Base-by-base conservation (phyloP, 2,888 invertebrate species). In the Ennomos quercinarius region DNA sequence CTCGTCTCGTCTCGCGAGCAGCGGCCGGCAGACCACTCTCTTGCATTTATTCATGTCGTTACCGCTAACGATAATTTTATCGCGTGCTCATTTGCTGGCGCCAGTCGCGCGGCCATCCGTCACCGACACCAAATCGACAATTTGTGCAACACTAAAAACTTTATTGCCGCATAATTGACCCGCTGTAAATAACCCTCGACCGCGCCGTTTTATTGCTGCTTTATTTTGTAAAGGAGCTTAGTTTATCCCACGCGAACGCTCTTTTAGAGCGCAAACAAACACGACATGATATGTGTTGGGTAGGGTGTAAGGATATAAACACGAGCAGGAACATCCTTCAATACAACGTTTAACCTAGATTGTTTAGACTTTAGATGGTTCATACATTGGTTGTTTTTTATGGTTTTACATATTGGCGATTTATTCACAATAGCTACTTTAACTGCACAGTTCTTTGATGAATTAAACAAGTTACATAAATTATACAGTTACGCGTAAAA, bases 1-100 rank as follows among this genome's bases (percentile, higher is more conserved):
- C 73, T 71, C 77, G 77, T 77, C 78, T 76, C 77, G 76, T 67
- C 74, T 77, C 77, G 75, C 70, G 74, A 74, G 72, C 74, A 80
- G 78, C 79, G 78, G 75, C 71, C 81, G 80, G 52, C 82, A 78
- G 82, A 83, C 86, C 86, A 81, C 89, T 89, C 90, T 92, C 88
- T 86, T 93, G 91, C 93, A 93, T 93, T 93, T 93, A 93, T 93
- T 93, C 93, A 93, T 93, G 92, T 93, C 93, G 93, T 93, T 93
- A 93, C 91, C 84, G 87, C 91, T 93, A 93, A 93, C 92, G 93
- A 92, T 93, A 92, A 93, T 93, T 93, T 93, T 93, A 93, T 93
- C 92, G 92, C 89, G 90, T 91, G 92, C 93, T 93, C 92, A 93
- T 93, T 93, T 92, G 89, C 85, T 83, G 91, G 87, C 91, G 88